Evolutionary conservation across 2,113 vertebrate species (phyloP), one percentile per base, ranked within the genome.

Genomic region (Mionectes macconnelli): DNA sequence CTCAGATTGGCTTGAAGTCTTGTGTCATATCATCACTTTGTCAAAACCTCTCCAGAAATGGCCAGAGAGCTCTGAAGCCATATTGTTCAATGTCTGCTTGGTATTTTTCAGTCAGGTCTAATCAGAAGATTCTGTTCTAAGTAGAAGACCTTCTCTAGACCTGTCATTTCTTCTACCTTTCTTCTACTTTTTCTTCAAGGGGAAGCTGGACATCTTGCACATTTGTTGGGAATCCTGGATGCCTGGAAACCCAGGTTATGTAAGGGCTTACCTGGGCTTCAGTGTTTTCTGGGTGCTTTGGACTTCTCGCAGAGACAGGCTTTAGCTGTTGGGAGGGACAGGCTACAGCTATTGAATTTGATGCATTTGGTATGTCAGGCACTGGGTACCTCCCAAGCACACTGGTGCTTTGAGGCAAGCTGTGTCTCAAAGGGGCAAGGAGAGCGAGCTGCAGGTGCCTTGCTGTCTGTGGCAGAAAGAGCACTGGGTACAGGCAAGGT

Each of bases 401-500:
- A 3, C 12, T 30, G 64, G 8, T 85, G 25, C 40, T 67, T 33
- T 25, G 55, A 47, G 25, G 44, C 23, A 59, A 59, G 37, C 27
- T 55, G 11, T 40, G 28, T 22, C 66, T 84, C 30, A 72, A 77
- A 62, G 45, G 68, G 28, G 52, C 13, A 27, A 50, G 40, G 69
- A 59, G 10, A 42, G 55, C 4, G 42, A 70, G 45, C 52, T 79
- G 56, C 60, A 70, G 75, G 31, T 37, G 56, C 66, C 45, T 64
- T 49, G 31, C 50, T 70, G 17, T 55, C 42, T 40, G 59, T 64
- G 69, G 47, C 35, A 42, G 30, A 33, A 62, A 6, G 20, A 59
- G 3, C 1, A 0, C 1, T 74, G 69, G 47, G 4, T 28, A 25
- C 0, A 47, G 50, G 64, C 6, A 9, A 55, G 25, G 47, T 42